Conservation (phyloP, 2,888 invertebrate species). For the Heliconius cydno region DNA sequence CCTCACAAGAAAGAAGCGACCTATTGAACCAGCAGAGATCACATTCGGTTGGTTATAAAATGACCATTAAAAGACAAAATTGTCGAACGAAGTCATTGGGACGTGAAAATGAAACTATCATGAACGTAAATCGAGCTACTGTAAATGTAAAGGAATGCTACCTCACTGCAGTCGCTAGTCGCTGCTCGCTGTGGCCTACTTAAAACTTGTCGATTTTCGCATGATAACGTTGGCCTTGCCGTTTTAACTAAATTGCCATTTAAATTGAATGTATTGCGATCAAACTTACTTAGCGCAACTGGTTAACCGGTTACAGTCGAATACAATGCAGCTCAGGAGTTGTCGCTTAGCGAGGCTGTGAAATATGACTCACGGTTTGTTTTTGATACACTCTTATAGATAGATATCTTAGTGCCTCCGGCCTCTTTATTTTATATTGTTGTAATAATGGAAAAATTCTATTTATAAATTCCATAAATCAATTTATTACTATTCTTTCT, state of each 20-base stretch:
- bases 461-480: neutral
- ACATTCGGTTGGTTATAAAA: slow-evolving; percentile 57
- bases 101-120: slow-evolving; percentile 80
- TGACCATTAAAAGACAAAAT: slow-evolving; percentile 63
- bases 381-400: slow-evolving; percentile 46
- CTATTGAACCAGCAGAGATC: slow-evolving; percentile 64
- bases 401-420: slow-evolving; percentile 10
- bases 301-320: slow-evolving; percentile 71
- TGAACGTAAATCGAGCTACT: slow-evolving; percentile 73
- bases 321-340: slow-evolving; percentile 63
- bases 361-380: slow-evolving; percentile 63
- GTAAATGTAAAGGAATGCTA: slow-evolving; percentile 72
- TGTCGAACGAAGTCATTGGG: slow-evolving; percentile 68
- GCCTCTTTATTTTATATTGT: neutral
- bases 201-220: slow-evolving; percentile 77
- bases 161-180: slow-evolving; percentile 59
- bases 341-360: slow-evolving; percentile 56
- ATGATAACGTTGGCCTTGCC: slow-evolving; percentile 77
- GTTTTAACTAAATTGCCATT: slow-evolving; percentile 71
- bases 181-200: slow-evolving; percentile 63
- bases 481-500: neutral
- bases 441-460: neutral
- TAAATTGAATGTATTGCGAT: slow-evolving; percentile 69
- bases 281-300: slow-evolving; percentile 69
- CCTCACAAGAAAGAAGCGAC: slow-evolving; percentile 54